Evolutionary conservation across 1,140 invertebrate genomes (phyloP).

Genomic region (Dermatophagoides farinae): DNA sequence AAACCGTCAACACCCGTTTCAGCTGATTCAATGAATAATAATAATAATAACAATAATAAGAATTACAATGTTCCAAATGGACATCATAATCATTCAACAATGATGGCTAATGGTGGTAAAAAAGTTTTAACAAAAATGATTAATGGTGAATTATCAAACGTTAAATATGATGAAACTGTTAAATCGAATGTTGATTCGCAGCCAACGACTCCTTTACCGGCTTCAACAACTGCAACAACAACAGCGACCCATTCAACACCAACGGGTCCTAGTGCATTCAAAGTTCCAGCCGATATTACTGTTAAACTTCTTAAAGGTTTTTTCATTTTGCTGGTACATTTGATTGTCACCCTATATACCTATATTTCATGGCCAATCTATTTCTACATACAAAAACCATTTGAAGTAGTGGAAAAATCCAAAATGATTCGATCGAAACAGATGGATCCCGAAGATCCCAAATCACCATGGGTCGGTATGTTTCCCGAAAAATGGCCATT

Average conservation of each 20-base stretch:
- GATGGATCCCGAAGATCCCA: not conserved
- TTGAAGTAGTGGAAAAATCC: not conserved
- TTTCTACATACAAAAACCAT: not conserved
- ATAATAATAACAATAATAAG: not conserved
- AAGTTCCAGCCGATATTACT: not conserved
- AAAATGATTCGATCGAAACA: not conserved
- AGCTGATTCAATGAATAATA: not conserved
- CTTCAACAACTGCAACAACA: not conserved
- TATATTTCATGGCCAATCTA: conserved; percentile 3
- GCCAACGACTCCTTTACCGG: not conserved
- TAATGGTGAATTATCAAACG: not conserved
- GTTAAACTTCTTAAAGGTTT: not conserved
- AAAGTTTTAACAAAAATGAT: not conserved
- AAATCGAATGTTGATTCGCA: not conserved
- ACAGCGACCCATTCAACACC: not conserved
- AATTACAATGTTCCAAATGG: not conserved
- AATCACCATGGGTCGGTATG: not conserved
- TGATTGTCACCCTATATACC: not conserved
- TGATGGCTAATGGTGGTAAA: not conserved
- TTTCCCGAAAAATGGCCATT: not conserved
- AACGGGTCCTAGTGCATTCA: not conserved
- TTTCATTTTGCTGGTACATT: not conserved
- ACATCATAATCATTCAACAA: too few relatives aligned
- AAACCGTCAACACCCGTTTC: not conserved
- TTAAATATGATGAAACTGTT: not conserved